Evolutionary conservation across 2,888 invertebrate genomes (phyloP), one percentile per base, ranked within the genome.

Genomic region (Chaitophorus viminalis): DNA sequence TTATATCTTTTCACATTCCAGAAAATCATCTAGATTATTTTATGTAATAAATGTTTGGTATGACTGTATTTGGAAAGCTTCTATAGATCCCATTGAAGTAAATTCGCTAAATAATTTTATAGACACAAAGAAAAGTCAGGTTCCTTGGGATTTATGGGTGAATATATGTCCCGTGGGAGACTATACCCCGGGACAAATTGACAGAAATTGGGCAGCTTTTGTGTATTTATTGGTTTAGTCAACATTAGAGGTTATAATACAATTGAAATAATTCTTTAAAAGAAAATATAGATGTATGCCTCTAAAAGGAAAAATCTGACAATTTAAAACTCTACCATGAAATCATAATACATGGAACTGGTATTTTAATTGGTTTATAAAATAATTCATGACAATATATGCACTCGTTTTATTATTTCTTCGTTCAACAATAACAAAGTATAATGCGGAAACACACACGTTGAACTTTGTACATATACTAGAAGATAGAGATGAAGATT

Each of bases 101-200:
- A 36, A 83, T 82, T 82, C 31, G 46, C 29, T 11, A 82, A 70
- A 82, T 70, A 70, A 70, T 81, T 68, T 81, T 21, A n/a, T n/a
- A 33, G 82, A 74, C 79, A 54, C 52, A 31, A 9, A 21, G 46
- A 60, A n/a, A 60, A 46, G 82, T 82, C 54, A 54, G 72, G 36
- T 82, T n/a, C 14, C 36, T 33, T 72, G 25, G 70, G 72, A 52
- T 82, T 82, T 82, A 70, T 52, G 82, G 54, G 74, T 18, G 82
- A n/a, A 74, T 54, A 8, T 54, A 8, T 21, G 72, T 82, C 70
- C 82, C 82, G 5, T 1, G 70, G 52, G 82, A 33, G 74, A 29
- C 14, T n/a, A 4, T 18, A 52, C 33, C 29, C 52, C 31, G 70
- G 36, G 36, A 60, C 74, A 36, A 82, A 83, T 83, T 60, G 75